Conservation (phyloP, 2,888 invertebrate genomes). For the Tenthredo livida region DNA sequence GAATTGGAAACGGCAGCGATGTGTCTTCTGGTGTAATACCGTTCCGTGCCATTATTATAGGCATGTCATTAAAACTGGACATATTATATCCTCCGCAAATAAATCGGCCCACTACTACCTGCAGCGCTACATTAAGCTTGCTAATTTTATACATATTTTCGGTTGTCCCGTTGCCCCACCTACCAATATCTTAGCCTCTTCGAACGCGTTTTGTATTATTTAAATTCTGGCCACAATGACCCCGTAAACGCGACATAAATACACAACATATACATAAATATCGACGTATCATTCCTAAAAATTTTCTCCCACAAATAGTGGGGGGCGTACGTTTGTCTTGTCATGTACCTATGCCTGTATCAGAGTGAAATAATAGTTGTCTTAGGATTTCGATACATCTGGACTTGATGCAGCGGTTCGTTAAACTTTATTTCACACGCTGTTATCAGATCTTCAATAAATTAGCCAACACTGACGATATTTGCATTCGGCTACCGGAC, state of each 20-base stretch:
- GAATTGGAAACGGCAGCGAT: conserved; percentile 2
- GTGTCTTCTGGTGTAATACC: not conserved
- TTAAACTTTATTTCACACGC: not conserved
- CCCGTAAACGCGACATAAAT: conserved; percentile 11
- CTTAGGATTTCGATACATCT: not conserved
- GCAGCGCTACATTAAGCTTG: conserved; percentile 8
- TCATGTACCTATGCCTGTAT: no score
- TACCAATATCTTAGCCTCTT: not conserved
- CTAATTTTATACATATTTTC: not conserved
- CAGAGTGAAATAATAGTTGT: not conserved
- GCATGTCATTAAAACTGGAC: not conserved
- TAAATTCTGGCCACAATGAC: conserved; percentile 33
- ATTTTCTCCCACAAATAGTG: not conserved
- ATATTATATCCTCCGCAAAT: not conserved
- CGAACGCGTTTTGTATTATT: conserved; percentile 23
- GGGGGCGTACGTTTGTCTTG: not conserved
- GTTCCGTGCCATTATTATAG: not conserved
- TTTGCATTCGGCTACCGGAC: conserved; percentile 42
- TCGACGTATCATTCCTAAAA: not conserved
- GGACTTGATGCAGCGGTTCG: not conserved
- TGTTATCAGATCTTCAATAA: not conserved
- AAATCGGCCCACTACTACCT: conserved; percentile 25
- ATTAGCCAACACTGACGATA: not conserved
- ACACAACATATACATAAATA: not conserved
- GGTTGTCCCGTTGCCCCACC: conserved; percentile 27